phyloP scores from a whole-genome alignment of 2,797 vertebrate species.

The Arremon brunneinucha region DNA sequence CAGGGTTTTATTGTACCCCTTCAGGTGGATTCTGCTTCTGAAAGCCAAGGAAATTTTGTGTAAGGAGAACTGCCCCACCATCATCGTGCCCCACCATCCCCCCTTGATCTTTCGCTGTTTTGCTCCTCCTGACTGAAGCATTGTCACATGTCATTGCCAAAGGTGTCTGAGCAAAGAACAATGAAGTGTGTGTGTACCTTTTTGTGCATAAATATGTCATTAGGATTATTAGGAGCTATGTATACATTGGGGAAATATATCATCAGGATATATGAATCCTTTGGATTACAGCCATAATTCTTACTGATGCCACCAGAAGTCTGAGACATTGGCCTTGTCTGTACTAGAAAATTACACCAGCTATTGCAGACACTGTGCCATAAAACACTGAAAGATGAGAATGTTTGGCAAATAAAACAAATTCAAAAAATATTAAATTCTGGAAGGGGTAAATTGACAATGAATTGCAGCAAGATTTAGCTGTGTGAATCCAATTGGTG shows the following conservation, averaged over 20 bases:
- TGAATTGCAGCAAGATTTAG: not conserved
- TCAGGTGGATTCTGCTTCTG: not conserved
- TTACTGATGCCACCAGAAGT: not conserved
- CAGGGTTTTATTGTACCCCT: not conserved
- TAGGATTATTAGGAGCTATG: not conserved
- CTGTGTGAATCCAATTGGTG: constrained; percentile 37
- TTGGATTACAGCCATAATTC: not conserved
- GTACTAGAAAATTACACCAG: not conserved
- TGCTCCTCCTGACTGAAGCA: not conserved
- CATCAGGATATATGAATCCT: not conserved
- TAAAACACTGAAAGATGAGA: not conserved
- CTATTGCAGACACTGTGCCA: not conserved
- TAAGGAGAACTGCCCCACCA: not conserved
- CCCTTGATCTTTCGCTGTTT: not conserved
- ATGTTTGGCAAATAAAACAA: constrained; percentile 3
- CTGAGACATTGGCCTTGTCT: not conserved
- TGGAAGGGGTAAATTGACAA: not conserved
- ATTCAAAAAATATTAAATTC: not conserved
- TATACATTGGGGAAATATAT: not conserved
- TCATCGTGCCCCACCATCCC: fast-evolving
- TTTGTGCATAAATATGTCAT: not conserved
- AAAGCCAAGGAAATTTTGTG: not conserved
- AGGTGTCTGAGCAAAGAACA: not conserved
- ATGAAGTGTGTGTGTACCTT: not conserved
- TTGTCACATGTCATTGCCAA: not conserved